These are phyloP conservation scores for Corythornis vintsioides DNA, from an alignment of 2,113 vertebrate genomes.

Conservation along the genomic window DNA sequence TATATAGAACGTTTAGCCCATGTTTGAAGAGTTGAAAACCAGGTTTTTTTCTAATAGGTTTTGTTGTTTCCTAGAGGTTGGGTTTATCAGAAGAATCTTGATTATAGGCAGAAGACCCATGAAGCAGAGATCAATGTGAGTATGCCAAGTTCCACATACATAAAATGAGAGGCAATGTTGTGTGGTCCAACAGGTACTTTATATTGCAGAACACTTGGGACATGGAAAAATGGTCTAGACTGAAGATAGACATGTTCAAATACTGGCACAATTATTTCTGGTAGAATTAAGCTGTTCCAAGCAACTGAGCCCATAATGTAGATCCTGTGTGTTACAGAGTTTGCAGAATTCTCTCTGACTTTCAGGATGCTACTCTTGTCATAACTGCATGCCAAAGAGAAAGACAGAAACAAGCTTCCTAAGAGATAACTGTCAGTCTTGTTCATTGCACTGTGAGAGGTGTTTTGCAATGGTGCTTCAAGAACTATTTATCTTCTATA, in stretches of 20 bases:
- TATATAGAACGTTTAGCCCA: not conserved
- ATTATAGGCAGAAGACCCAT: not conserved
- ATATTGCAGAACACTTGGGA: not conserved
- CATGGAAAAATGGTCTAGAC: not conserved
- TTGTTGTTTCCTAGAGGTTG: not conserved
- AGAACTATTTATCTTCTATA: not conserved
- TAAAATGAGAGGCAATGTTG: not conserved
- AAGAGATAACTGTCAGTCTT: not conserved
- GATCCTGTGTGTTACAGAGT: not conserved
- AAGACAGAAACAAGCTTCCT: not conserved
- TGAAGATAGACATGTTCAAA: not conserved
- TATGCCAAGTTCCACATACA: rapidly evolving
- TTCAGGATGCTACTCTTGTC: not conserved
- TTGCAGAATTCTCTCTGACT: not conserved
- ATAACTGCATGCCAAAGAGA: not conserved
- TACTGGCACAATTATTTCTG: not conserved
- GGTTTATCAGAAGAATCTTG: not conserved
- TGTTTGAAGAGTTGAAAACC: not conserved
- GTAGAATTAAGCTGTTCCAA: not conserved
- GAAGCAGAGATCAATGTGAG: not conserved
- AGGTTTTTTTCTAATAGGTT: rapidly evolving
- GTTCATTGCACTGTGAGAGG: not conserved
- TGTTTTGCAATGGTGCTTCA: not conserved
- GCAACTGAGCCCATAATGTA: not conserved
- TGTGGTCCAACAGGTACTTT: not conserved